A percentile compares a stretch with the other conserved stretches of the same genome.
These are phyloP conservation scores for Erythrolamprus reginae DNA, from an alignment of 2,113 vertebrate genomes.

Conservation along the genomic window DNA sequence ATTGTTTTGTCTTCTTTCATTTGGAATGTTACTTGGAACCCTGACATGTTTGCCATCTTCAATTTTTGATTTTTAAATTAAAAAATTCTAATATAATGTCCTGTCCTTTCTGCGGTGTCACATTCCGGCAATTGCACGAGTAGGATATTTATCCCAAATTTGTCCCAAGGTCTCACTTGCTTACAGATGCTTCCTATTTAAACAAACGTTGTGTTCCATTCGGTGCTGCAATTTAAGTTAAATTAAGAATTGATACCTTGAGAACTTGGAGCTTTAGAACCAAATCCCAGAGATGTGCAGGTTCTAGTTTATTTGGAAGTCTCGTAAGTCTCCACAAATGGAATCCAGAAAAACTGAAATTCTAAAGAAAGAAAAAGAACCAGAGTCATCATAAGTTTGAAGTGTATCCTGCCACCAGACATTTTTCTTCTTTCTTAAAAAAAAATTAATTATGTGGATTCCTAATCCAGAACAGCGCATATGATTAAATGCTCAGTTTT, in stretches of 20 bases:
- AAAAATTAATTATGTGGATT: neutral
- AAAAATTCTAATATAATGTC: neutral
- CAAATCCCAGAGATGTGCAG: constrained; percentile 53
- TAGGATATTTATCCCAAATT: neutral
- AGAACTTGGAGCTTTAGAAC: constrained; percentile 54
- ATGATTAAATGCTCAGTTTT: neutral
- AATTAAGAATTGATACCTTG: constrained; percentile 50
- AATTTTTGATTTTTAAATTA: neutral
- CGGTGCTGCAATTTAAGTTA: neutral
- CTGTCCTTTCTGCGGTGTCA: neutral
- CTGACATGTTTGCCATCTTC: neutral
- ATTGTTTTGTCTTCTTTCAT: neutral
- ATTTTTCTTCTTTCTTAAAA: neutral
- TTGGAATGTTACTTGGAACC: too few relatives aligned
- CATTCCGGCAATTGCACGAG: neutral
- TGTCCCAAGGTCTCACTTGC: neutral
- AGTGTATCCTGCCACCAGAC: neutral
- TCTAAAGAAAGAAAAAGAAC: constrained; percentile 42
- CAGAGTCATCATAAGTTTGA: neutral
- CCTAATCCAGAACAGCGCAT: neutral
- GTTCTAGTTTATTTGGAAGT: constrained; percentile 61
- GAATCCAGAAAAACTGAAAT: constrained; percentile 58
- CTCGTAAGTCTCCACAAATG: constrained; percentile 38
- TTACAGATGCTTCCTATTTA: neutral
- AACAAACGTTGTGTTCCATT: neutral